phyloP scores from a whole-genome alignment of 2,797 vertebrate genomes.

The Esox lucius region DNA sequence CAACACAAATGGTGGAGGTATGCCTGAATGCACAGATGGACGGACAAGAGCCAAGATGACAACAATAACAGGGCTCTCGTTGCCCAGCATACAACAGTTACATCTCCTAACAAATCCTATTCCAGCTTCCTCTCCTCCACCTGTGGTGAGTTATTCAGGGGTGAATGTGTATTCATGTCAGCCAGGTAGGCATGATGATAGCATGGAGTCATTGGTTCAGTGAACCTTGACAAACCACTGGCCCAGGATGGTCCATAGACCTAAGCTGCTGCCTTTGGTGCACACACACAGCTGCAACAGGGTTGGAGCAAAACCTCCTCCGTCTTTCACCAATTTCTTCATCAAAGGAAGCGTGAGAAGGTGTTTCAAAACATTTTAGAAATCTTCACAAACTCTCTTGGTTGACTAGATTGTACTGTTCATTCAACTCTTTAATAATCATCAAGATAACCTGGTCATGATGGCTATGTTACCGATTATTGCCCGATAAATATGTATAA shows the following conservation, averaged over 20 bases:
- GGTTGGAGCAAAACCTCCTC: too few species aligned
- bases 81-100: background rate
- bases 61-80: slow-evolving; percentile 49
- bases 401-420: background rate
- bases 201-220: slow-evolving; percentile 59
- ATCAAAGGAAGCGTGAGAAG: too few species aligned
- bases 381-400: background rate
- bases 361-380: too few species aligned
- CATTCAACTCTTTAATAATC: background rate
- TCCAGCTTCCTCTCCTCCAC: slow-evolving; percentile 47
- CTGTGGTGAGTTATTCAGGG: slow-evolving; percentile 59
- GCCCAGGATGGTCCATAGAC: slow-evolving; percentile 14
- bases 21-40: background rate
- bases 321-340: too few species aligned
- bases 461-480: background rate
- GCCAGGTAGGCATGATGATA: slow-evolving; percentile 65
- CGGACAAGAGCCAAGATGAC: slow-evolving; percentile 26
- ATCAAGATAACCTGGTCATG: background rate
- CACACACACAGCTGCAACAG: too few species aligned
- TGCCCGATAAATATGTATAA: background rate
- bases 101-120: slow-evolving; percentile 25
- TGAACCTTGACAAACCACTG: slow-evolving; percentile 52
- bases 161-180: slow-evolving; percentile 68
- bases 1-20: too few species aligned
- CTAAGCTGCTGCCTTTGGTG: too few species aligned